These are phyloP conservation scores for Alauda arvensis DNA, from an alignment of 2,797 vertebrate species.

Conservation along the genomic window DNA sequence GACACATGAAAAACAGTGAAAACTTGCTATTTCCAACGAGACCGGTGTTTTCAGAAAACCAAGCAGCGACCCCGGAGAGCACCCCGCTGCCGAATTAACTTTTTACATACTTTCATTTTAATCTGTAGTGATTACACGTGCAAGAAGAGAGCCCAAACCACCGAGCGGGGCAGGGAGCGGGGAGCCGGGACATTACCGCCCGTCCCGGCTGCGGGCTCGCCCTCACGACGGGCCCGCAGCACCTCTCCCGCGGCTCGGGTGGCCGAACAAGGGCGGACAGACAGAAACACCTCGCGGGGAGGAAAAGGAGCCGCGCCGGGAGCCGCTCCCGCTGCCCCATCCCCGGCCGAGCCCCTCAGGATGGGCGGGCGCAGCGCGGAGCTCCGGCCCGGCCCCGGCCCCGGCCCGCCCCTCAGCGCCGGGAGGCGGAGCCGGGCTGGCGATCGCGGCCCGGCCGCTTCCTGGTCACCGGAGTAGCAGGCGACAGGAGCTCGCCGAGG, in stretches of 20 bases:
- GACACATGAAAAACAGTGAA: neutral
- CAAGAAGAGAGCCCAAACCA: neutral
- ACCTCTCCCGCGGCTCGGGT: fast-evolving
- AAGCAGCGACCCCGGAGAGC: neutral
- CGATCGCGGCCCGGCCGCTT: neutral
- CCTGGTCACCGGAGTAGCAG: slow-evolving; percentile 24
- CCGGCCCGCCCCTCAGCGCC: neutral
- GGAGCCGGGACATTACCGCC: neutral
- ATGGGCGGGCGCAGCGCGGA: neutral
- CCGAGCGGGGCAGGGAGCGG: fast-evolving
- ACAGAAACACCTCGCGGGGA: fast-evolving
- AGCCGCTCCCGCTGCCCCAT: fast-evolving
- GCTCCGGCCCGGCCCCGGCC: neutral
- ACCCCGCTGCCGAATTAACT: fast-evolving
- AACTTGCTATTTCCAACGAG: neutral
- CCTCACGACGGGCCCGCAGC: no score
- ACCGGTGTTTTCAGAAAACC: neutral
- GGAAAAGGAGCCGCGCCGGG: fast-evolving
- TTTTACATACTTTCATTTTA: neutral
- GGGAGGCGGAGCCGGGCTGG: neutral
- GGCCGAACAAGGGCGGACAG: no score
- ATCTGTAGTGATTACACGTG: neutral
- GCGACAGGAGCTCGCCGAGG: neutral
- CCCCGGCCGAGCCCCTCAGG: neutral
- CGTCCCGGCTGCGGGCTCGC: neutral